phyloP scores from a whole-genome alignment of 2,113 vertebrate species.

The Dicaeum eximium region DNA sequence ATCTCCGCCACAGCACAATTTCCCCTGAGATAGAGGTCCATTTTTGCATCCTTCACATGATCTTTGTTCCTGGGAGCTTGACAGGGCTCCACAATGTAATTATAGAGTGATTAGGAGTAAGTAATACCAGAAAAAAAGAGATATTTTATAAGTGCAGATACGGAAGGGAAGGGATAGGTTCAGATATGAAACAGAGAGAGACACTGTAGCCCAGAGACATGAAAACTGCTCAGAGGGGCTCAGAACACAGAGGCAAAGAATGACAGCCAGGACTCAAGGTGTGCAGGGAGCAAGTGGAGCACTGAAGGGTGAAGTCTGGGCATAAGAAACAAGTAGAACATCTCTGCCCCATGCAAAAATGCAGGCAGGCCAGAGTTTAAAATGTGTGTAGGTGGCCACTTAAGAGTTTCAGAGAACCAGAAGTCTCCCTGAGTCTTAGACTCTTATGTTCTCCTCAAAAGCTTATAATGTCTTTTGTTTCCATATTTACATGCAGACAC shows the following conservation, averaged over 20 bases:
- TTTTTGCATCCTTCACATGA: neutral
- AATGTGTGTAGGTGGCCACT: neutral
- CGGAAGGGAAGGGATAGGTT: neutral
- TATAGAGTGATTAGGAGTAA: conserved; percentile 37
- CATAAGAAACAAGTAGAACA: neutral
- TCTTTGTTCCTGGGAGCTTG: conserved; percentile 3
- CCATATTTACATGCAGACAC: neutral
- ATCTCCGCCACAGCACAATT: neutral
- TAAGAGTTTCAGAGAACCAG: neutral
- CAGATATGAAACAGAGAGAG: neutral
- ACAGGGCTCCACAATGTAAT: neutral
- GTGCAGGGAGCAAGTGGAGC: neutral
- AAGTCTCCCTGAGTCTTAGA: neutral
- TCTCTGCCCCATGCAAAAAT: neutral
- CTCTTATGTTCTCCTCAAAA: neutral
- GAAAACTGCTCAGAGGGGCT: neutral
- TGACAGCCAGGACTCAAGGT: neutral
- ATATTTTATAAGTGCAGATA: neutral
- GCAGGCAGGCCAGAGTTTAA: neutral
- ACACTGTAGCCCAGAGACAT: neutral
- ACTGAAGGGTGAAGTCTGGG: neutral
- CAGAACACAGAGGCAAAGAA: neutral
- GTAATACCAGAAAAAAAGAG: conserved; percentile 32
- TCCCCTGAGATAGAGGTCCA: neutral
- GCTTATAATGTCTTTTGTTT: neutral